Percentiles rank a stretch among this genome's conserved stretches.
Conservation (phyloP, 2,113 vertebrate genomes). For the Hyaena hyaena region DNA sequence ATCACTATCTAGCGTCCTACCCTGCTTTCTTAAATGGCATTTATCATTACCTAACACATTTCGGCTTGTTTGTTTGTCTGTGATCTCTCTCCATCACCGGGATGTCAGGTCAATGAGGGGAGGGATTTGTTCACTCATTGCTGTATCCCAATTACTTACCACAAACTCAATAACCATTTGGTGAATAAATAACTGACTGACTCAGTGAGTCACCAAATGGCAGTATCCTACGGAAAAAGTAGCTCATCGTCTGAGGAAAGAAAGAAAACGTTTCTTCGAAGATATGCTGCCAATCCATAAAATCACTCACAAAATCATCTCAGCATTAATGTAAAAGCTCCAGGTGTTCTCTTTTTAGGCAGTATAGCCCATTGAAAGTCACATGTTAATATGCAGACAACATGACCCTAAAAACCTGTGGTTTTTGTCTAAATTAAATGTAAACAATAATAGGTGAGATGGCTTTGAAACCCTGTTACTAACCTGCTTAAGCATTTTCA, state of each 20-base stretch:
- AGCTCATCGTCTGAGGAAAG: conserved; percentile 32
- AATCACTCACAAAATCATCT: background rate
- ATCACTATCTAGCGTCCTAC: background rate
- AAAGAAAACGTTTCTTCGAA: conserved; percentile 48
- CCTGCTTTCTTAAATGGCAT: background rate
- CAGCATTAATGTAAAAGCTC: conserved; percentile 1
- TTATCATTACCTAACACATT: background rate
- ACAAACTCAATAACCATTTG: conserved; percentile 23
- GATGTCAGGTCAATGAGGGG: background rate
- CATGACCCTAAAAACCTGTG: background rate
- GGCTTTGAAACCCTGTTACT: background rate
- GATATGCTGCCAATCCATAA: conserved; percentile 16
- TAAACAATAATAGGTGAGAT: background rate
- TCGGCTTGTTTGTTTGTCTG: conserved; percentile 31
- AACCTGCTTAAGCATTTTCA: background rate
- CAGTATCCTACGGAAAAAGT: background rate
- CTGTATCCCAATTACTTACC: background rate
- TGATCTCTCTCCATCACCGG: background rate
- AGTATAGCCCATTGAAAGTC: background rate
- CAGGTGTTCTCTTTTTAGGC: background rate
- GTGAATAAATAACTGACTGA: background rate
- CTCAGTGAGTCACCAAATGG: background rate
- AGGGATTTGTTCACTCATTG: background rate
- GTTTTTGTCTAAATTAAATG: conserved; percentile 18
- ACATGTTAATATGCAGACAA: background rate